phyloP scores from a whole-genome alignment of 2,797 vertebrate genomes.

The Mus spretus region DNA sequence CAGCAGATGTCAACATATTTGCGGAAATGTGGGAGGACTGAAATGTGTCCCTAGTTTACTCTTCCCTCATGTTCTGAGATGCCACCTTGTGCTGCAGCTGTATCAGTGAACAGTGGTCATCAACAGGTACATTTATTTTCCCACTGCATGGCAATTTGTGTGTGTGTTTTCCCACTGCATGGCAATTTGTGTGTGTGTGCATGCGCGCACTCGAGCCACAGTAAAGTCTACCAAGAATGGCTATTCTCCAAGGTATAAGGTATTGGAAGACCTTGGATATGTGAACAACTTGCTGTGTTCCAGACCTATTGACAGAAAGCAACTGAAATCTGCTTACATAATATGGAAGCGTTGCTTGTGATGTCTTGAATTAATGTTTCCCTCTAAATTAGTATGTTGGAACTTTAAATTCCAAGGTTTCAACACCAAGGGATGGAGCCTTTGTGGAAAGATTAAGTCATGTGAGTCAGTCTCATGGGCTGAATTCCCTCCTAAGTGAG shows the following conservation, averaged over 20 bases:
- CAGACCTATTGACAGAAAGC: neutral
- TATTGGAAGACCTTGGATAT: neutral
- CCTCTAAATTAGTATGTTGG: neutral
- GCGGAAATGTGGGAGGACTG: constrained; percentile 71
- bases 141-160: neutral
- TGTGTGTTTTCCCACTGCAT: too few species aligned
- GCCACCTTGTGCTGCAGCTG: neutral
- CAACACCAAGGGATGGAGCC: neutral
- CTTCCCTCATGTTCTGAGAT: constrained; percentile 51
- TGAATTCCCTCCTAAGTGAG: neutral
- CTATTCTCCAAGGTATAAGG: neutral
- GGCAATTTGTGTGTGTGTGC: too few species aligned
- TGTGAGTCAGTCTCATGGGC: neutral
- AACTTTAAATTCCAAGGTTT: neutral
- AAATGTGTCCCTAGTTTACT: constrained; percentile 76
- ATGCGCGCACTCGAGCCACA: neutral
- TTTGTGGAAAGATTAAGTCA: neutral
- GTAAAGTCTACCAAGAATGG: neutral
- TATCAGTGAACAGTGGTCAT: constrained; percentile 8
- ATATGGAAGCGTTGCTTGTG: neutral
- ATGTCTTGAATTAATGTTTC: neutral
- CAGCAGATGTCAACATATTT: constrained; percentile 66
- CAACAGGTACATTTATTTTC: neutral
- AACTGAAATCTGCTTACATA: neutral
- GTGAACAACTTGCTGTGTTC: constrained; percentile 33